A percentile compares a stretch with the other conserved stretches of the same genome.
Conservation (phyloP, 2,113 vertebrate species). For the Delphinus delphis region DNA sequence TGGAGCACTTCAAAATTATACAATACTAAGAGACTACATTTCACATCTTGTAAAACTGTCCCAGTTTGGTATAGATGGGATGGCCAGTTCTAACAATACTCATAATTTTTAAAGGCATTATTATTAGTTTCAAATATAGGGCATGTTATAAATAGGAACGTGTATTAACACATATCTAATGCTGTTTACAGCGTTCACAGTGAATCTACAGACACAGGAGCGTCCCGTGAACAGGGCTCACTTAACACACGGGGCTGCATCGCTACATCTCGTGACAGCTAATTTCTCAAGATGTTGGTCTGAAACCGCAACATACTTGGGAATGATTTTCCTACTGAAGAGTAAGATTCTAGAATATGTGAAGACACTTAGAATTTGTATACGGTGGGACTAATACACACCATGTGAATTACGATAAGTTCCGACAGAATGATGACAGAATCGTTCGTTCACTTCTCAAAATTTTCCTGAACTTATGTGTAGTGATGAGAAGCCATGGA, state of each 20-base stretch:
- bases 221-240: fast-evolving
- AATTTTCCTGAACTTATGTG: background rate
- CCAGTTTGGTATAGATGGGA: background rate
- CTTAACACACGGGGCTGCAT: fast-evolving
- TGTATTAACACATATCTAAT: fast-evolving
- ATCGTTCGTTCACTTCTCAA: background rate
- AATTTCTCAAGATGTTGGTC: background rate
- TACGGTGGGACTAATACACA: fast-evolving
- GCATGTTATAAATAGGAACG: background rate
- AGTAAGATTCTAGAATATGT: background rate
- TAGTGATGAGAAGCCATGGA: background rate
- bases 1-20: background rate
- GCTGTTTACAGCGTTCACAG: fast-evolving
- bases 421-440: background rate
- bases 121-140: background rate
- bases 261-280: background rate
- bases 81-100: background rate
- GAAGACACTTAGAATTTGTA: background rate
- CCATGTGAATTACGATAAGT: background rate
- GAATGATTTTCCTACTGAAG: background rate
- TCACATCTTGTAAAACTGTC: background rate
- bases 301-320: background rate
- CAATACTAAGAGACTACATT: background rate
- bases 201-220: fast-evolving
- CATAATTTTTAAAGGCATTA: background rate